Percentiles rank a stretch among this genome's conserved stretches.
Evolutionary conservation across 2,888 invertebrate genomes (phyloP).

Genomic region (Ommatoiulus sabulosus): DNA sequence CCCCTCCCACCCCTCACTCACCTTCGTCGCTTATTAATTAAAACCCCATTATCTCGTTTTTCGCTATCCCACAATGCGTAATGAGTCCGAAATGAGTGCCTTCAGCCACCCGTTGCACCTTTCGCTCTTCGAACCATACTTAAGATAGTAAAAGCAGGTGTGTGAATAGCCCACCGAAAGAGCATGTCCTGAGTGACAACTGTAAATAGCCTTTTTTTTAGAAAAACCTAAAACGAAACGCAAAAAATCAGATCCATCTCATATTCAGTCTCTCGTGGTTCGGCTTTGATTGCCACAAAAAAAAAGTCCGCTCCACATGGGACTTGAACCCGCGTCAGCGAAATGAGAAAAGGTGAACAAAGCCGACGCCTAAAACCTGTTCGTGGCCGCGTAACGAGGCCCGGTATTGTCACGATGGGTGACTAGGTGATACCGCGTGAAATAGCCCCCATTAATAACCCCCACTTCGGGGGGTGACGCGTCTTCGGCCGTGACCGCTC

Average conservation of each 20-base stretch:
- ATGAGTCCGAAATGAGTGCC: background rate
- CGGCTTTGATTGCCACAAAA: background rate
- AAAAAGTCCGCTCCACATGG: conserved; percentile 12
- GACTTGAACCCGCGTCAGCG: conserved; percentile 4
- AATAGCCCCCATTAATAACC: conserved; percentile 4
- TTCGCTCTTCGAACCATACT: background rate
- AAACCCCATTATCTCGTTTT: conserved; percentile 15
- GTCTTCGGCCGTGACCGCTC: background rate
- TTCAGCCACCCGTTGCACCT: background rate
- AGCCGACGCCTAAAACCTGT: background rate
- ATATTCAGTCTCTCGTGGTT: background rate
- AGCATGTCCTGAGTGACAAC: conserved; percentile 17
- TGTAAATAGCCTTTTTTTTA: conserved; percentile 13
- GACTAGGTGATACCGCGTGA: conserved; percentile 13
- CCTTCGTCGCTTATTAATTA: conserved; percentile 4
- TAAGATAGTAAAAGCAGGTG: background rate
- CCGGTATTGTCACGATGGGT: conserved; percentile 31
- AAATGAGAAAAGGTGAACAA: conserved; percentile 11
- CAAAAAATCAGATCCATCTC: background rate
- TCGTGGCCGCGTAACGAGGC: background rate
- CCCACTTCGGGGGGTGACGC: background rate
- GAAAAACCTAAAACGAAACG: background rate
- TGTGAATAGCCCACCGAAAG: conserved; percentile 40
- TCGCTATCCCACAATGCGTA: background rate
- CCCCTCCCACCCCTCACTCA: background rate